Percentiles rank a stretch among this genome's conserved stretches.
phyloP scores from a whole-genome alignment of 2,113 vertebrate species.

The Pristiophorus japonicus region DNA sequence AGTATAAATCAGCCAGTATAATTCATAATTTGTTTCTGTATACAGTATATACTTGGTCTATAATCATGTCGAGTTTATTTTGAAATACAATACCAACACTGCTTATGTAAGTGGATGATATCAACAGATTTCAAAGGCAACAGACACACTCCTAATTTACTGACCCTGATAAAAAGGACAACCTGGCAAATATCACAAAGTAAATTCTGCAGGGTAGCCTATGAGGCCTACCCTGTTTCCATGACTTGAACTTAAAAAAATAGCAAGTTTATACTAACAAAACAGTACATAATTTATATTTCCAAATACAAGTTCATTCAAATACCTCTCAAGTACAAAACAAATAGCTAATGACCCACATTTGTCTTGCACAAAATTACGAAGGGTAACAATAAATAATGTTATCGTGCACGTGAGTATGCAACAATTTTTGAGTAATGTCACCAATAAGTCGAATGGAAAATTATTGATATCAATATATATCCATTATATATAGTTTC shows the following conservation, averaged over 20 bases:
- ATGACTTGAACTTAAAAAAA: not conserved
- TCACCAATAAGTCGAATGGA: not conserved
- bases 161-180: not conserved
- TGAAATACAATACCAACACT: not conserved
- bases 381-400: not conserved
- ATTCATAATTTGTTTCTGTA: not conserved
- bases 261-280: not conserved
- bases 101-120: not conserved
- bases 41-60: not conserved
- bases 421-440: not conserved
- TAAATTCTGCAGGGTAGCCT: not conserved
- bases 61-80: not conserved
- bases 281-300: not conserved
- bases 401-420: not conserved
- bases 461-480: not conserved
- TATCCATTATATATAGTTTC: not conserved
- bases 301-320: not conserved
- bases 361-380: conserved; percentile 5
- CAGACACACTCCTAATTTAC: not conserved
- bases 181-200: not conserved
- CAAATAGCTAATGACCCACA: not conserved
- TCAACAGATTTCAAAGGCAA: not conserved
- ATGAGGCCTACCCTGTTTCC: not conserved
- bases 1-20: not conserved
- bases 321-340: not conserved